These are phyloP conservation scores for Sarcophaga bullata DNA, from an alignment of 1,140 invertebrate genomes.

Conservation along the genomic window DNA sequence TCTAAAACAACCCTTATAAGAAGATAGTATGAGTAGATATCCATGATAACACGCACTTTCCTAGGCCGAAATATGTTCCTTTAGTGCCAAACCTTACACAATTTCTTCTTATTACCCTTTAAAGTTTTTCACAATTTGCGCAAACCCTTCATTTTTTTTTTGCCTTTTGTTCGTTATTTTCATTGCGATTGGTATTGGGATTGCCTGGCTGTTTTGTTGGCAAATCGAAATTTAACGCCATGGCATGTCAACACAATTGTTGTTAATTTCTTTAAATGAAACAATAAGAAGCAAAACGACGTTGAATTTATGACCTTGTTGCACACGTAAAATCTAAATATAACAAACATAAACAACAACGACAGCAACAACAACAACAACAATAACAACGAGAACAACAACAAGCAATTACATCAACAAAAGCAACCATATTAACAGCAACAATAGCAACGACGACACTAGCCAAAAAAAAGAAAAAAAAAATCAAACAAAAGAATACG, in stretches of 20 bases:
- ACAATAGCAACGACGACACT: constrained; percentile 11
- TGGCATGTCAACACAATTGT: constrained; percentile 45
- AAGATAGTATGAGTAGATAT: no score
- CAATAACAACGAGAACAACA: constrained; percentile 8
- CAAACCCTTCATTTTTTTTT: no score
- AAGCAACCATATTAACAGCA: neutral
- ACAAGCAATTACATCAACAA: neutral
- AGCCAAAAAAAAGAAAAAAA: neutral
- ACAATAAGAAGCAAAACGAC: neutral
- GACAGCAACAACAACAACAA: constrained; percentile 10
- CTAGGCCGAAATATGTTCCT: no score
- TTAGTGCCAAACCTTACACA: no score
- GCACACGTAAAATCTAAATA: constrained; percentile 43
- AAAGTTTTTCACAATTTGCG: no score
- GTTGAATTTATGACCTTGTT: constrained; percentile 45
- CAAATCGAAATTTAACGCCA: constrained; percentile 30
- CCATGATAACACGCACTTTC: no score
- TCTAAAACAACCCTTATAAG: no score
- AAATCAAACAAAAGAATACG: constrained; percentile 1
- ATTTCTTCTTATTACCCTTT: no score
- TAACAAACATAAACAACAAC: neutral
- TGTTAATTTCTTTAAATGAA: constrained; percentile 43
- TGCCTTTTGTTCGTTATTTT: no score
- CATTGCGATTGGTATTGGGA: no score
- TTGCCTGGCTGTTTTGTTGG: neutral